Conservation (phyloP, 1,140 invertebrate genomes). For the Leptinotarsa texana region DNA sequence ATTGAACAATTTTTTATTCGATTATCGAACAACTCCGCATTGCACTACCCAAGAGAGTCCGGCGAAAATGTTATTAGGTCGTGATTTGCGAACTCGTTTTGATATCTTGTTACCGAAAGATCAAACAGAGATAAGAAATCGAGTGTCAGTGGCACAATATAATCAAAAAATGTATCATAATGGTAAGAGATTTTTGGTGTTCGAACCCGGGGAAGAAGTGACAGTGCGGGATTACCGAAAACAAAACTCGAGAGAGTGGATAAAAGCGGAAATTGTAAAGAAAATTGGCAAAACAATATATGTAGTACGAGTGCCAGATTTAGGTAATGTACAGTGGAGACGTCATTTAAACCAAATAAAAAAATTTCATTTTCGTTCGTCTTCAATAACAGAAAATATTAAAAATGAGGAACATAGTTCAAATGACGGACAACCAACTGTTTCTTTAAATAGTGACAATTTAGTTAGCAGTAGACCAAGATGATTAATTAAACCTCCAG, state of each 20-base stretch:
- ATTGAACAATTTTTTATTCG: conserved; percentile 5
- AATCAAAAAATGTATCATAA: not conserved
- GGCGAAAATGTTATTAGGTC: not conserved
- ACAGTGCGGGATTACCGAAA: not conserved
- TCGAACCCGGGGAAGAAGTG: conserved; percentile 1
- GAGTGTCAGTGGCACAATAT: not conserved
- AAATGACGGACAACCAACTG: not conserved
- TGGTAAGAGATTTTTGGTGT: conserved; percentile 3
- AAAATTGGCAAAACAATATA: not conserved
- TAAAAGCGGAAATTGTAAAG: not conserved
- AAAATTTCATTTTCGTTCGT: not conserved
- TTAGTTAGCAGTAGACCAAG: too few relatives aligned
- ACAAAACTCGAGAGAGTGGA: not conserved
- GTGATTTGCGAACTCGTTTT: not conserved
- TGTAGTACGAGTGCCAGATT: not conserved
- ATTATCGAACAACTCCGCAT: not conserved
- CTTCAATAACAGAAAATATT: not conserved
- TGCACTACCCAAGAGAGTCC: conserved; percentile 1
- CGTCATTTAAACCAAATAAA: not conserved
- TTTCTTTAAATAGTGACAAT: too few relatives aligned
- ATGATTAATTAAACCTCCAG: too few relatives aligned
- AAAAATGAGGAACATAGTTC: not conserved
- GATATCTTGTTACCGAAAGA: conserved; percentile 4
- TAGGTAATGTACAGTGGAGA: not conserved
- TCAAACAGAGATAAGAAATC: conserved; percentile 4